A percentile compares a stretch with the other conserved stretches of the same genome.
These are phyloP conservation scores for Megalonaias nervosa DNA, from an alignment of 1,140 invertebrate species.

Conservation along the genomic window DNA sequence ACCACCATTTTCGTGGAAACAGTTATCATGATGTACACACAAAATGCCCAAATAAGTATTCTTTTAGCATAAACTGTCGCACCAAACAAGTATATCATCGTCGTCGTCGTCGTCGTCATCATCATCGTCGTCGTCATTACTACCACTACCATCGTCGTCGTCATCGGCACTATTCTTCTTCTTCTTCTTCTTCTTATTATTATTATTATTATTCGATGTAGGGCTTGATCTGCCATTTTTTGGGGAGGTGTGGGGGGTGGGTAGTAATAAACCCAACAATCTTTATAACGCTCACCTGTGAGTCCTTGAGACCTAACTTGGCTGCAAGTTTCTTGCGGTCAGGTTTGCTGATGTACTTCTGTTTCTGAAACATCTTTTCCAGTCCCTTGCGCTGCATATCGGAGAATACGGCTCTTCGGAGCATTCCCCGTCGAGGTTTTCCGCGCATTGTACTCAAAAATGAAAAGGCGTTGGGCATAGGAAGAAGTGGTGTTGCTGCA, in stretches of 20 bases:
- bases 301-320: conserved; percentile 95
- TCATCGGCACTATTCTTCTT: no score
- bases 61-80: no score
- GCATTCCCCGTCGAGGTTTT: conserved; percentile 88
- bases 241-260: not conserved
- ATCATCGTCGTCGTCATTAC: not conserved
- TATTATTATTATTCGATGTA: not conserved
- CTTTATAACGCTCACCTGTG: conserved; percentile 74
- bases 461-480: conserved; percentile 66
- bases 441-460: conserved; percentile 68
- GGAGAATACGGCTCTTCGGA: conserved; percentile 94
- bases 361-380: conserved; percentile 95
- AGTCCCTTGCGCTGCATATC: conserved; percentile 95
- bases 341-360: conserved; percentile 99
- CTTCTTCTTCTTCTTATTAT: not conserved
- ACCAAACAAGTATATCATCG: no score
- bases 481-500: conserved; percentile 59
- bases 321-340: conserved; percentile 97
- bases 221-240: not conserved
- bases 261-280: not conserved
- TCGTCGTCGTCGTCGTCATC: no score
- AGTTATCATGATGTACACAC: no score
- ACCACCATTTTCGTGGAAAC: no score
- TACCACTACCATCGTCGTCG: not conserved
- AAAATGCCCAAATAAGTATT: no score